Evolutionary conservation across 2,888 invertebrate species (phyloP), one percentile per base, ranked within the genome.

Genomic region (Globia sparganii): DNA sequence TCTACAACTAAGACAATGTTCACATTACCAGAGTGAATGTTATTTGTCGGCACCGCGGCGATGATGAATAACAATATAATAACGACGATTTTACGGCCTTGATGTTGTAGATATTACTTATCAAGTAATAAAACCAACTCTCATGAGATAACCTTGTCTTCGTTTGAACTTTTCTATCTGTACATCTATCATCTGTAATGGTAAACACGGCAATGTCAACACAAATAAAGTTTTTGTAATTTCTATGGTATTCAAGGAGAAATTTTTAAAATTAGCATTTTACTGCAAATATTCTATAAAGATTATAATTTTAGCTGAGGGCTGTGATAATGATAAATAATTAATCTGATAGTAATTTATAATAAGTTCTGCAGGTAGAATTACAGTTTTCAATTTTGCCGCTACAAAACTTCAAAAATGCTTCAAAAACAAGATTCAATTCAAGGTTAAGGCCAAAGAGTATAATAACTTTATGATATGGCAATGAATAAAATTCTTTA

Each of bases 101-200:
- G 81, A 58, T 53, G 49, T 69, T 78, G 65, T 77, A 77, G 66
- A 59, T 77, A 68, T 53, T 64, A 58, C 67, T 31, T 83, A 87
- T 74, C 67, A 75, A 78, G 74, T 82, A 79, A 84, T 78, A 73
- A 46, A 65, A 72, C 58, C 58, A 72, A 81, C 68, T 62, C 71
- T 78, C 68, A 62, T 49, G 58, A 80, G 83, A 88, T 88, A 88
- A 87, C 84, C 84, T 86, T 80, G 81, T 59, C 71, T 79, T 80
- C 81, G 81, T 82, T 77, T 86, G 87, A 87, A 87, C 84, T 87
- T 78, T 58, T 78, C 9, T 43, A 65, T 34, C 78, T 49, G 37
- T 40, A 31, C 25, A 49, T 34, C 15, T 31, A 72, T 28, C 58
- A 53, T 61, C 58, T 72, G 37, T 37, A 69, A 49, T 46, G 15